These are phyloP conservation scores for Brachyistius frenatus DNA, from an alignment of 2,113 vertebrate genomes.

Conservation along the genomic window DNA sequence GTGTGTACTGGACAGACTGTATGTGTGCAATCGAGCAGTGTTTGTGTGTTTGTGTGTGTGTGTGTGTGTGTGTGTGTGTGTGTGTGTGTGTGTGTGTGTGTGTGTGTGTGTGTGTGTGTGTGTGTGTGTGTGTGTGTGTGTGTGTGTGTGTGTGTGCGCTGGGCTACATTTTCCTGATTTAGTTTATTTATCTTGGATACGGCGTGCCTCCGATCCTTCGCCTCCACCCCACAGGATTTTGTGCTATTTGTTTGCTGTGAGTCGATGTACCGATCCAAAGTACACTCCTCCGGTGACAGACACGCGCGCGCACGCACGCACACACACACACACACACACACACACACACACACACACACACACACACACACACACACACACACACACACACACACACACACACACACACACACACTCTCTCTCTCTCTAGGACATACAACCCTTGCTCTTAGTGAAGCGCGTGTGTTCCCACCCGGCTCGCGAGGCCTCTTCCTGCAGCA, in stretches of 20 bases:
- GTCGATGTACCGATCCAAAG: slow-evolving; percentile 70
- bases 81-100: too few species aligned
- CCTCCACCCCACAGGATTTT: slow-evolving; percentile 67
- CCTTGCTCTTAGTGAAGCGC: slow-evolving; percentile 26
- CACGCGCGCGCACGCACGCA: slow-evolving; percentile 45
- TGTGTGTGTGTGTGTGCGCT: too few species aligned
- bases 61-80: too few species aligned
- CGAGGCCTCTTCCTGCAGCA: slow-evolving; percentile 82
- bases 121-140: too few species aligned
- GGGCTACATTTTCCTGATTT: slow-evolving; percentile 59
- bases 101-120: too few species aligned
- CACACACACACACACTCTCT: slow-evolving; percentile 40
- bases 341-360: slow-evolving; percentile 54
- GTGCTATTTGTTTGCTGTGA: slow-evolving; percentile 78
- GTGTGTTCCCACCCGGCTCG: slow-evolving; percentile 46
- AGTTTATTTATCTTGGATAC: slow-evolving; percentile 78
- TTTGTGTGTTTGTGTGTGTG: too few species aligned
- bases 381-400: slow-evolving; percentile 31
- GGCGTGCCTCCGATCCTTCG: not conserved
- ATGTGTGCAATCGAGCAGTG: slow-evolving; percentile 33
- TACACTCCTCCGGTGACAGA: slow-evolving; percentile 66
- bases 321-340: slow-evolving; percentile 23
- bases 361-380: slow-evolving; percentile 47
- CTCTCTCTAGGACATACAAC: slow-evolving; percentile 26
- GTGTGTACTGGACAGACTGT: slow-evolving; percentile 55